Evolutionary conservation across 2,113 vertebrate genomes (phyloP).

Genomic region (Sceloporus tristichus): DNA sequence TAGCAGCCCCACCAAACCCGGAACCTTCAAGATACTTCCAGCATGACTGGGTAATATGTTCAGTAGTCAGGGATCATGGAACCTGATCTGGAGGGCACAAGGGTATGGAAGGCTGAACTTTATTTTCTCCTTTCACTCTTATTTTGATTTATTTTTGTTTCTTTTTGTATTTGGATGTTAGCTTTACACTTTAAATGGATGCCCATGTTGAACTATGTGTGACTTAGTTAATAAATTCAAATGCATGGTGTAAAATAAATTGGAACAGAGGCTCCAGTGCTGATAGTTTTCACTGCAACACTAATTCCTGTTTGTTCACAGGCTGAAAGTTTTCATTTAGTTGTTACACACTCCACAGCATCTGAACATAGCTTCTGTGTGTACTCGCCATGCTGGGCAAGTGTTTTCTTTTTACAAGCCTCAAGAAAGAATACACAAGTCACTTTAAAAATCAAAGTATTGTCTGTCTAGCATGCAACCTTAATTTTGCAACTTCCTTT

Average conservation of each 20-base stretch:
- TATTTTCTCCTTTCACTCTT: not conserved
- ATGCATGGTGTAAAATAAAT: slow-evolving; percentile 76
- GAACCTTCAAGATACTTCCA: not conserved
- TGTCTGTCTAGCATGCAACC: slow-evolving; percentile 9
- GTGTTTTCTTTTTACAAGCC: slow-evolving; percentile 38
- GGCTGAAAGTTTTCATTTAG: slow-evolving; percentile 61
- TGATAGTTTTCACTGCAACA: slow-evolving; percentile 70
- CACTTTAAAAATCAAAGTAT: slow-evolving; percentile 60
- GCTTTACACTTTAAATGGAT: slow-evolving; percentile 74
- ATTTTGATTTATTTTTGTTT: not conserved
- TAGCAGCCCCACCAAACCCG: not conserved
- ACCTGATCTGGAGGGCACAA: not conserved
- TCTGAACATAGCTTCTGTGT: slow-evolving; percentile 2
- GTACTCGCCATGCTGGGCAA: not conserved
- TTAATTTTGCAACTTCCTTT: slow-evolving; percentile 38
- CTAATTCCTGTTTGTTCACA: slow-evolving; percentile 36
- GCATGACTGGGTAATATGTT: not conserved
- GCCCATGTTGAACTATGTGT: slow-evolving; percentile 76
- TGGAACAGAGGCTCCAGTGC: slow-evolving; percentile 73
- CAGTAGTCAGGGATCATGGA: not conserved
- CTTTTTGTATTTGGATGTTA: slow-evolving; percentile 64
- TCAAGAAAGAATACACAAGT: slow-evolving; percentile 61
- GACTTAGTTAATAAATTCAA: slow-evolving; percentile 75
- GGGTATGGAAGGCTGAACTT: not conserved
- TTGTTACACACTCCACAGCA: slow-evolving; percentile 61